These are phyloP conservation scores for Xenopus borealis DNA, from an alignment of 2,113 vertebrate genomes.

Conservation along the genomic window DNA sequence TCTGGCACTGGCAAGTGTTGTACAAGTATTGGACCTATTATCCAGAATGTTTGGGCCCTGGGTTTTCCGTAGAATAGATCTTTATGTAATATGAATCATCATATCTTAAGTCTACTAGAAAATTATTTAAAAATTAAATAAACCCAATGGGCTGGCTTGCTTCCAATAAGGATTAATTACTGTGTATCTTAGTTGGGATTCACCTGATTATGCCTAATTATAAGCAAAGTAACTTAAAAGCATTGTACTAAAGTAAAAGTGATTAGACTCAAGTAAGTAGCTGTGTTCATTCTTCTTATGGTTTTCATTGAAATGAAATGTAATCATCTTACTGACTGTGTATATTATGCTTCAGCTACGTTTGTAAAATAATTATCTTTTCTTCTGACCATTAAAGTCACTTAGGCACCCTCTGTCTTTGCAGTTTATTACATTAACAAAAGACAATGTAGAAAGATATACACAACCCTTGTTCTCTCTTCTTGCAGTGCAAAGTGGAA, in stretches of 20 bases:
- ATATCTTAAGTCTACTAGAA: too few relatives aligned
- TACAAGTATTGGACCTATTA: too few relatives aligned
- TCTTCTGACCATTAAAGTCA: conserved; percentile 43
- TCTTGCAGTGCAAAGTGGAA: conserved; percentile 30
- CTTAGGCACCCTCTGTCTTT: conserved; percentile 48
- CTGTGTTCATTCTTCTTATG: background rate
- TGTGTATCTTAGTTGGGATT: too few relatives aligned
- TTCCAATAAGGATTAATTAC: too few relatives aligned
- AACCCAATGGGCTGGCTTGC: too few relatives aligned
- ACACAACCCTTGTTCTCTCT: conserved; percentile 51
- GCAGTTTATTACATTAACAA: conserved; percentile 53
- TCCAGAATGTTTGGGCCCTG: too few relatives aligned
- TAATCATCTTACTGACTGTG: background rate
- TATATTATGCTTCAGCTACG: background rate
- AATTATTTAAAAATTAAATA: too few relatives aligned
- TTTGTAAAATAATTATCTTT: background rate
- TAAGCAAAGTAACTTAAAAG: background rate
- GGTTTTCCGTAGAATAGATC: too few relatives aligned
- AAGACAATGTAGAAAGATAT: conserved; percentile 54
- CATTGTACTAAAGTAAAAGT: background rate
- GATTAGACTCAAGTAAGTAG: background rate
- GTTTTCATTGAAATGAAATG: background rate
- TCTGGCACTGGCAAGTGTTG: too few relatives aligned
- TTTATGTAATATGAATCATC: too few relatives aligned
- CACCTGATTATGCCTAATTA: background rate